Percentiles rank a stretch among this genome's conserved stretches.
These are phyloP conservation scores for Spicauda simplicius DNA, from an alignment of 2,888 invertebrate species.

Conservation along the genomic window DNA sequence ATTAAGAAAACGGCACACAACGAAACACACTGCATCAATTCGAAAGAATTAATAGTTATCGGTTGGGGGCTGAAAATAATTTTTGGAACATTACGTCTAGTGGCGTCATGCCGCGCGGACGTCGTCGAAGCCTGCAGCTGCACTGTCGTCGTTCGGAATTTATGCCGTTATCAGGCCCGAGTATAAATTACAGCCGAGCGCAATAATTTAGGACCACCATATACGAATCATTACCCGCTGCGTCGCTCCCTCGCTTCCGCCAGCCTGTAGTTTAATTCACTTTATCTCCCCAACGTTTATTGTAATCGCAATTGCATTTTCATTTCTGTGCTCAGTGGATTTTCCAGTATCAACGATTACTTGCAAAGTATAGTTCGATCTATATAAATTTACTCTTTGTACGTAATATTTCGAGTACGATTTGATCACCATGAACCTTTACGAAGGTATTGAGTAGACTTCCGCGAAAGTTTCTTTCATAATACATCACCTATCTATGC, in stretches of 20 bases:
- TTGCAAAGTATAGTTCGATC: too few relatives aligned
- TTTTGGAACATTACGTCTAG: conserved; percentile 61
- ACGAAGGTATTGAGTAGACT: too few relatives aligned
- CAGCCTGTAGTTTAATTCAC: conserved; percentile 73
- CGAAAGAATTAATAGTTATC: neutral
- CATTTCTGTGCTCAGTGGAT: conserved; percentile 28
- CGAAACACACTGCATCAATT: neutral
- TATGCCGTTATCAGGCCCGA: conserved; percentile 80
- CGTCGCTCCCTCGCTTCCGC: conserved; percentile 57
- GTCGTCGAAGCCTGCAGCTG: conserved; percentile 69
- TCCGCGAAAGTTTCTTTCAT: too few relatives aligned
- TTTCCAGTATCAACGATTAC: conserved; percentile 43
- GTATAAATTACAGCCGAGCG: conserved; percentile 79
- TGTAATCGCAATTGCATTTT: conserved; percentile 67
- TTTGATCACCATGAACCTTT: too few relatives aligned
- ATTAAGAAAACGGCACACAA: neutral
- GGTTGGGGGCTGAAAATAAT: conserved; percentile 41
- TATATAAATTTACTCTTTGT: too few relatives aligned
- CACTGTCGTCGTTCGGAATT: conserved; percentile 76
- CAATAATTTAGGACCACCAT: conserved; percentile 83
- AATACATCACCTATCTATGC: too few relatives aligned
- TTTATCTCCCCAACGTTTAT: conserved; percentile 70
- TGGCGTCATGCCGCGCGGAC: conserved; percentile 74
- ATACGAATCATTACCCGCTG: conserved; percentile 84
- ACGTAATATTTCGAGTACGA: too few relatives aligned